phyloP scores from a whole-genome alignment of 2,113 vertebrate species.

The Notarius lentiginosus region DNA sequence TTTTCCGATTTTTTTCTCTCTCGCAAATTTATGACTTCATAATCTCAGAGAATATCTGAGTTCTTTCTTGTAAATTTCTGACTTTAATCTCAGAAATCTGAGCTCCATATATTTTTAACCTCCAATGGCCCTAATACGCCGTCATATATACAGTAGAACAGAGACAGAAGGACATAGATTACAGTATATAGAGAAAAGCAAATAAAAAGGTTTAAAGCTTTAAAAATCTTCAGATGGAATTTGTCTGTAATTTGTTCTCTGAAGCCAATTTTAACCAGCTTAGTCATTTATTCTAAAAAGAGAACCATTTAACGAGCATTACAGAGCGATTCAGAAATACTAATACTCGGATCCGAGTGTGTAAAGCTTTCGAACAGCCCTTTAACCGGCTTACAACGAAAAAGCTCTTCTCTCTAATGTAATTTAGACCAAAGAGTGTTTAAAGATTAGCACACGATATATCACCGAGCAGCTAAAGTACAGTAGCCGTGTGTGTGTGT shows the following conservation, averaged over 20 bases:
- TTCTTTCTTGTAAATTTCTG: too few species aligned
- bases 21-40: too few species aligned
- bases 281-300: constrained; percentile 49
- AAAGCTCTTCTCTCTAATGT: constrained; percentile 9
- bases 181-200: background rate
- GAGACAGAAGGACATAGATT: background rate
- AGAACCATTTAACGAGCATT: constrained; percentile 48
- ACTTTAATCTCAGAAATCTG: too few species aligned
- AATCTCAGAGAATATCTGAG: too few species aligned
- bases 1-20: too few species aligned
- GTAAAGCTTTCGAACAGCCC: constrained; percentile 13
- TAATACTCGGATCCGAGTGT: constrained; percentile 36
- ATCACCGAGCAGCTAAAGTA: constrained; percentile 25
- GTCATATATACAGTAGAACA: too few species aligned
- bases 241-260: constrained; percentile 42
- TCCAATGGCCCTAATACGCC: too few species aligned
- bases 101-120: too few species aligned
- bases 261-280: constrained; percentile 46
- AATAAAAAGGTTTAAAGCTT: background rate
- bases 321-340: constrained; percentile 42
- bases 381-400: constrained; percentile 47
- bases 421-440: constrained; percentile 17
- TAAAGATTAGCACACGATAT: constrained; percentile 47
- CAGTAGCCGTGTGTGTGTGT: background rate
- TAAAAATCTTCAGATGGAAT: constrained; percentile 32